These are phyloP conservation scores for Chloropsis hardwickii DNA, from an alignment of 2,113 vertebrate species.

Conservation along the genomic window DNA sequence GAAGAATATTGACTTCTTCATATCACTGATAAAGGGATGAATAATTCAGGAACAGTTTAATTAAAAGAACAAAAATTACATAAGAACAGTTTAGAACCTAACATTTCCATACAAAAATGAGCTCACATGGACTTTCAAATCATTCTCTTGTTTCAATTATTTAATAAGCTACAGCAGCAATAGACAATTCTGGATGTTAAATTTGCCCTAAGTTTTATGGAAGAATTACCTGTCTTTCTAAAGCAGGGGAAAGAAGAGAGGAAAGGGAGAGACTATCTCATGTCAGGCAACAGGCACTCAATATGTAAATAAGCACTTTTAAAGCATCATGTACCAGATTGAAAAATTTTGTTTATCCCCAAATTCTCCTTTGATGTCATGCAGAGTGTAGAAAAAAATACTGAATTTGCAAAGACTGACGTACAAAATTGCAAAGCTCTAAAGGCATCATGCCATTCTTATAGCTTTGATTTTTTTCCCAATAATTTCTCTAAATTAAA, in stretches of 20 bases:
- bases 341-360: neutral
- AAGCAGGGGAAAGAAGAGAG: neutral
- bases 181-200: neutral
- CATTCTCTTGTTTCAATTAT: neutral
- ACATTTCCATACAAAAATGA: neutral
- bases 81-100: neutral
- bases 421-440: neutral
- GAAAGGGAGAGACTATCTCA: neutral
- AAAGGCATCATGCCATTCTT: neutral
- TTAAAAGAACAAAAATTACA: neutral
- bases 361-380: neutral
- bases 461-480: neutral
- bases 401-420: neutral
- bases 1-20: neutral
- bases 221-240: neutral
- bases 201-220: neutral
- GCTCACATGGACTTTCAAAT: neutral
- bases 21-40: neutral
- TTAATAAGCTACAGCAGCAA: neutral
- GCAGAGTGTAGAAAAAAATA: neutral
- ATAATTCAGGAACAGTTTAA: neutral
- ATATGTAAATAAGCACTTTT: neutral
- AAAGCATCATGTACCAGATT: neutral
- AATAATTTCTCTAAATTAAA: neutral
- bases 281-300: neutral